Conservation (phyloP, 2,888 invertebrate species). For the Toxonevra muliebris region DNA sequence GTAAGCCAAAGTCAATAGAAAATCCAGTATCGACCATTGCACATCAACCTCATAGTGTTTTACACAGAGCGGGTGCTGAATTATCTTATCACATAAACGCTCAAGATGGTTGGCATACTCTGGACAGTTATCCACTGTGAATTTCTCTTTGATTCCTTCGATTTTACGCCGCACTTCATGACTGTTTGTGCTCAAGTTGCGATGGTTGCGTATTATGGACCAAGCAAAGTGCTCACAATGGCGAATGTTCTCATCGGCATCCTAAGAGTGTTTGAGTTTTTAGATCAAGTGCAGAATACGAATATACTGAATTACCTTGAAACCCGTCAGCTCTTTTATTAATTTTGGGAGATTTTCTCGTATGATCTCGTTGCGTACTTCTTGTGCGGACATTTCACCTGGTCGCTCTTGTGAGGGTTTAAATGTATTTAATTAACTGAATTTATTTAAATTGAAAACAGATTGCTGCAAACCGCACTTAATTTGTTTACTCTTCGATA, state of each 20-base stretch:
- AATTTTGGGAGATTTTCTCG: constrained; percentile 51
- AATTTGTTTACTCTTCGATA: no score
- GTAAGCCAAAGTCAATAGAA: constrained; percentile 64
- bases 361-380: constrained; percentile 50
- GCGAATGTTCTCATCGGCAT: constrained; percentile 61
- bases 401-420: neutral
- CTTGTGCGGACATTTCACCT: constrained; percentile 43
- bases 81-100: constrained; percentile 55
- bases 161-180: constrained; percentile 65
- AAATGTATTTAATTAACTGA: no score
- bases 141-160: constrained; percentile 65
- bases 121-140: constrained; percentile 65
- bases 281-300: neutral
- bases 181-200: constrained; percentile 65
- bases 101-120: constrained; percentile 64
- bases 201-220: constrained; percentile 65
- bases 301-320: constrained; percentile 43
- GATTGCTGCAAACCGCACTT: no score
- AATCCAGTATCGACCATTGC: constrained; percentile 66
- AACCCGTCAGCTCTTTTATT: constrained; percentile 50
- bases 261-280: constrained; percentile 46
- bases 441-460: no score
- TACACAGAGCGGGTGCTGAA: constrained; percentile 53
- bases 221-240: constrained; percentile 60
- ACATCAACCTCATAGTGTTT: constrained; percentile 63